Evolutionary conservation across 2,888 invertebrate species (phyloP), one percentile per base, ranked within the genome.

Genomic region (Graphium colonna): DNA sequence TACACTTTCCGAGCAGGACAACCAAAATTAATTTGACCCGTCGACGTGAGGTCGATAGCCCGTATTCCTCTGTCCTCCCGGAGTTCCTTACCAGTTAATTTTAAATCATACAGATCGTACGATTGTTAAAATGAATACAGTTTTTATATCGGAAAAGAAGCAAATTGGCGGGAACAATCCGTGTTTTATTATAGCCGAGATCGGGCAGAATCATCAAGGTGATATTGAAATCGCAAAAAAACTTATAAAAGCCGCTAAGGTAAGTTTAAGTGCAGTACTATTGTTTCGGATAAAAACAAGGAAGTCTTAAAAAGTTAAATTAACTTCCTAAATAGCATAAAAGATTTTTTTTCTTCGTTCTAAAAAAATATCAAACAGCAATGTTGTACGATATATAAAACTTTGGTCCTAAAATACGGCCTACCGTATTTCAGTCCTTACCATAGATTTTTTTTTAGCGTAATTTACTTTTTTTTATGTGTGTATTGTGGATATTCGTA

Each of bases 171-270:
- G 77, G 58, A 73, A 69, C 65, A 82, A 86, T 66, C 91, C 92
- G 45, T 92, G 93, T 71, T 95, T 95, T 79, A 91, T 96, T 51
- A 94, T 96, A 55, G 96, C 96, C 53, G 96, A 96, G 91, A 94
- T 95, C 60, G 96, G 96, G 28, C 96, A 96, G 82, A 96, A 96
- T 79, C 96, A 96, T 80, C 95, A 96, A 91, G 96, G 96, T 52
- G 91, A 92, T 74, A 78, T 95, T 60, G 83, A 91, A 61, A 91
- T 91, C 31, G 96, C 96, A 45, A 95, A 95, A 83, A 79, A 91
- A 75, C 85, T 96, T 73, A 96, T 96, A 65, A 81, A 88, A 69
- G 87, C 90, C 45, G 95, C 95, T 16, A 95, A 95, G 88, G 95
- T 94, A 77, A 88, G 86, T 79, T 43, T 12, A 39, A 26, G 40